Conservation (phyloP, 2,113 vertebrate genomes). For the Silurus asotus region DNA sequence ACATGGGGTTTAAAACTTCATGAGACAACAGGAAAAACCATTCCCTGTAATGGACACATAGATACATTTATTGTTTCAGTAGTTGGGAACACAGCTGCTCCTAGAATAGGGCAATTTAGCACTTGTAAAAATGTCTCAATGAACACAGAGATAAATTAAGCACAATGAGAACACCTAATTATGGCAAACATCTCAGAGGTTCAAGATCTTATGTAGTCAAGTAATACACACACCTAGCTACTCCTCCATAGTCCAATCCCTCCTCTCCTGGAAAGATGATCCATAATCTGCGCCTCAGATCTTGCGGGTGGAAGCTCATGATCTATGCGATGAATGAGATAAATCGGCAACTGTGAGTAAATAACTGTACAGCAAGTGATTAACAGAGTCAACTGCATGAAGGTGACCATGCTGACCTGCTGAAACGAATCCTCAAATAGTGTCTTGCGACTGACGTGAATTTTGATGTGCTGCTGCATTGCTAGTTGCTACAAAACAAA, state of each 20-base stretch:
- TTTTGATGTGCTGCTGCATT: constrained; percentile 97
- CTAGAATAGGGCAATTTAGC: not conserved
- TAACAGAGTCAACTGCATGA: not conserved
- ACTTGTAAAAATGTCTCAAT: not conserved
- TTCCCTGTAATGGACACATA: constrained; percentile 77
- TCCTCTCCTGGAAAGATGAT: constrained; percentile 97
- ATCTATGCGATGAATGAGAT: constrained; percentile 67
- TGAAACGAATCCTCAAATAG: constrained; percentile 98
- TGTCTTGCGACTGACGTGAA: constrained; percentile 91
- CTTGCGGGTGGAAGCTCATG: constrained; percentile 96
- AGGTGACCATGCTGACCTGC: constrained; percentile 75
- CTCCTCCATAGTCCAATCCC: constrained; percentile 96
- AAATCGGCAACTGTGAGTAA: not conserved
- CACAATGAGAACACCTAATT: not conserved
- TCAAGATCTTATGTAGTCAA: not conserved
- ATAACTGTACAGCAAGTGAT: not conserved
- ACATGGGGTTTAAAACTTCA: constrained; percentile 98
- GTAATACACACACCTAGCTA: constrained; percentile 79
- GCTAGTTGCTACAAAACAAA: constrained; percentile 83
- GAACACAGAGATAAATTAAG: not conserved
- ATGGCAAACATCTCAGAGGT: not conserved
- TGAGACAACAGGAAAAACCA: constrained; percentile 99
- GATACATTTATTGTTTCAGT: not conserved
- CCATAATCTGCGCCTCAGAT: constrained; percentile 92
- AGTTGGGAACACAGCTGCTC: not conserved